phyloP scores from a whole-genome alignment of 2,797 vertebrate species.

The Pampus argenteus region DNA sequence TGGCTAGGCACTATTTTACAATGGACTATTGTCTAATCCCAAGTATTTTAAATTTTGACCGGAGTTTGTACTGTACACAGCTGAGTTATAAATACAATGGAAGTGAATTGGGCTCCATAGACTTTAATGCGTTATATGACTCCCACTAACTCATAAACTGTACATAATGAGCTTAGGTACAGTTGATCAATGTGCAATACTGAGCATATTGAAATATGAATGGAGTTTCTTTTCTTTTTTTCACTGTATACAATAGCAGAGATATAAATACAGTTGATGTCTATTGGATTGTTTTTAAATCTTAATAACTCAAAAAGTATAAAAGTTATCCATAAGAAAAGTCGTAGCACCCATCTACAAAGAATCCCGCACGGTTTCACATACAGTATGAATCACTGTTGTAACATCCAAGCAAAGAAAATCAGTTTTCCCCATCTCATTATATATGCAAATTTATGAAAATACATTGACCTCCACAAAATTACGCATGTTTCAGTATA shows the following conservation, averaged over 20 bases:
- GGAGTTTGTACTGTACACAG: background rate
- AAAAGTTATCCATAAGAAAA: slow-evolving; percentile 76
- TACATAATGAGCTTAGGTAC: slow-evolving; percentile 46
- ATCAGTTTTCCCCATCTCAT: slow-evolving; percentile 47
- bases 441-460: slow-evolving; percentile 68
- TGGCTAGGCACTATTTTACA: background rate
- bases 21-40: background rate
- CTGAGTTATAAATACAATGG: slow-evolving; percentile 4
- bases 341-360: slow-evolving; percentile 69
- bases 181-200: slow-evolving; percentile 49
- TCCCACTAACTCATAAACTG: slow-evolving; percentile 54
- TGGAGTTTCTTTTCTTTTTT: slow-evolving; percentile 33
- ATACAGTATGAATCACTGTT: slow-evolving; percentile 29
- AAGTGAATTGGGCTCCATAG: slow-evolving; percentile 48
- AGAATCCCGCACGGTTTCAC: slow-evolving; percentile 43
- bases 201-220: slow-evolving; percentile 49
- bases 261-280: slow-evolving; percentile 68
- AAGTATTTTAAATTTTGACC: background rate
- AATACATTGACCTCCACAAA: slow-evolving; percentile 62
- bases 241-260: slow-evolving; percentile 58
- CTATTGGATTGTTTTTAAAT: slow-evolving; percentile 63
- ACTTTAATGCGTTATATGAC: slow-evolving; percentile 65
- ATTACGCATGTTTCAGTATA: slow-evolving; percentile 58
- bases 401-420: slow-evolving; percentile 45
- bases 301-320: slow-evolving; percentile 74